Evolutionary conservation across 2,888 invertebrate species (phyloP).

Genomic region (Drosophila austrosaltans): DNA sequence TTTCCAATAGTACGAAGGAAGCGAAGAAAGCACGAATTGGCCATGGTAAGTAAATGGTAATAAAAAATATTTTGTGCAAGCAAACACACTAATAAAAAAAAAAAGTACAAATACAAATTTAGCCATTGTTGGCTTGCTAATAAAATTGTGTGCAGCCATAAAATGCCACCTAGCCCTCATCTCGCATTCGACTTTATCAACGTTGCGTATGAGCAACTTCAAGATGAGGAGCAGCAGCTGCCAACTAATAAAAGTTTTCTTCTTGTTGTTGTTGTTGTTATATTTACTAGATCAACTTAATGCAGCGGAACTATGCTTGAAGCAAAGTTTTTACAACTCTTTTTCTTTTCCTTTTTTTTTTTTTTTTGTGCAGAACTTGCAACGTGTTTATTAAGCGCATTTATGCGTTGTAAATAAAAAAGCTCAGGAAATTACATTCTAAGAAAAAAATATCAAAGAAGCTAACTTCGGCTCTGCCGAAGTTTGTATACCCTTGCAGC

Average conservation of each 20-base stretch:
- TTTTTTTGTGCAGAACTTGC: conserved; percentile 46
- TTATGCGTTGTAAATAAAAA: conserved; percentile 72
- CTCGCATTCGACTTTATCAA: conserved; percentile 49
- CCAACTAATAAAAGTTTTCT: conserved; percentile 64
- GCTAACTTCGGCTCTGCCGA: too few species aligned
- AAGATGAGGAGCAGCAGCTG: conserved; percentile 36
- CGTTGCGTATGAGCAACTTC: conserved; percentile 65
- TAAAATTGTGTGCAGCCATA: conserved; percentile 59
- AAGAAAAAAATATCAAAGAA: too few species aligned
- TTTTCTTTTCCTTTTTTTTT: conserved; percentile 43
- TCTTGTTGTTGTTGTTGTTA: neutral
- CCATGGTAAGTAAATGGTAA: conserved; percentile 44
- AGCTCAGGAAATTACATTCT: conserved; percentile 45
- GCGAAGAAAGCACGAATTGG: conserved; percentile 36
- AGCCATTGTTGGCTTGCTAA: conserved; percentile 66
- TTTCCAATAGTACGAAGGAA: conserved; percentile 38
- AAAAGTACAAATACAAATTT: conserved; percentile 63
- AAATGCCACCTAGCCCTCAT: conserved; percentile 33
- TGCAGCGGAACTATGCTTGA: conserved; percentile 65
- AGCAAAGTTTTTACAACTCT: conserved; percentile 58
- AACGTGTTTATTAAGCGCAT: conserved; percentile 73
- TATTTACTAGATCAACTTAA: conserved; percentile 48
- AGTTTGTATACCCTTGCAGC: too few species aligned
- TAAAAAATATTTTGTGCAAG: conserved; percentile 57
- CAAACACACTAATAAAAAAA: conserved; percentile 45